Percentiles rank a stretch among this genome's conserved stretches.
phyloP scores from a whole-genome alignment of 2,888 invertebrate genomes.

The Xanthia icteritia region DNA sequence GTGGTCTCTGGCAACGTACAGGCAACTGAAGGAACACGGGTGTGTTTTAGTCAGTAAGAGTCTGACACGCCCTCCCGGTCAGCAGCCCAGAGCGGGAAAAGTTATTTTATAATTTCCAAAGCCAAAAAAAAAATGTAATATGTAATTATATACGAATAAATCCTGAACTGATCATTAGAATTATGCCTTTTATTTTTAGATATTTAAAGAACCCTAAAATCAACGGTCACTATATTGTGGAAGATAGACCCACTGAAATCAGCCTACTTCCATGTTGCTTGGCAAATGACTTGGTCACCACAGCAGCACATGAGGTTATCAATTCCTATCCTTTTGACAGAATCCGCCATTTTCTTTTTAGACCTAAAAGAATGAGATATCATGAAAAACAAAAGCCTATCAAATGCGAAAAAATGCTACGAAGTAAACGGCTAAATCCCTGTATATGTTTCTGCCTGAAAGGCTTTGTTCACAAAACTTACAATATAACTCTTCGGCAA shows the following conservation, averaged over 20 bases:
- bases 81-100: too few species aligned
- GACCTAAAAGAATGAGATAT: neutral
- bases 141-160: neutral
- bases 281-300: neutral
- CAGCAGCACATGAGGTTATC: neutral
- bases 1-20: too few species aligned
- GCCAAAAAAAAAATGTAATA: too few species aligned
- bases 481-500: constrained; percentile 24
- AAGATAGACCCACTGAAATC: neutral
- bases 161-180: neutral
- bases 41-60: too few species aligned
- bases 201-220: neutral
- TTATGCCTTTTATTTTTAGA: neutral
- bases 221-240: neutral
- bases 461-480: neutral
- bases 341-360: neutral
- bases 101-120: too few species aligned
- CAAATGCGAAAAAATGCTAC: too few species aligned
- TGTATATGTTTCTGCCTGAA: too few species aligned
- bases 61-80: too few species aligned
- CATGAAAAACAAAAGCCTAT: neutral
- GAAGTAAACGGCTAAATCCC: neutral
- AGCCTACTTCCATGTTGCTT: neutral
- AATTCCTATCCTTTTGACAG: neutral
- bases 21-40: too few species aligned